Conservation (phyloP, 2,113 vertebrate genomes). For the Erythrolamprus reginae region DNA sequence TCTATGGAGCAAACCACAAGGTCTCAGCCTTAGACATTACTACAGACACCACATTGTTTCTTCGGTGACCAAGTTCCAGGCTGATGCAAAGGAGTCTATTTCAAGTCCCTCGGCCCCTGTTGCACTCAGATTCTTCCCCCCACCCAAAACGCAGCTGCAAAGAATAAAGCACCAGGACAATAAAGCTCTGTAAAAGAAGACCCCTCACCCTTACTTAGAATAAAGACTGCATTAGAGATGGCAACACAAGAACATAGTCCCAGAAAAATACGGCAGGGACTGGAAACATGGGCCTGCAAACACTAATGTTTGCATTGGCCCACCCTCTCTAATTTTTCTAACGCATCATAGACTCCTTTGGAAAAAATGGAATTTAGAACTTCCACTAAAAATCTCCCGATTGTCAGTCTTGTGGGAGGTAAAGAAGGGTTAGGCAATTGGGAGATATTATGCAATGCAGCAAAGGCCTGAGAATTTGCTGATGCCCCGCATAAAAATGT, state of each 20-base stretch:
- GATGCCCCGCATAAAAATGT: background rate
- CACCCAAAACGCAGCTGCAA: slow-evolving; percentile 4
- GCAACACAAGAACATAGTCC: background rate
- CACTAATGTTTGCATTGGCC: background rate
- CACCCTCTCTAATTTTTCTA: background rate
- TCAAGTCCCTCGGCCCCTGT: background rate
- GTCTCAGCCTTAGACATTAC: background rate
- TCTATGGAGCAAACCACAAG: background rate
- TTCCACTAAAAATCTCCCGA: background rate
- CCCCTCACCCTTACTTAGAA: background rate
- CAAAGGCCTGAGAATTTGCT: background rate
- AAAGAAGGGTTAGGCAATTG: background rate
- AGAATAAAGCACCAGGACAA: background rate
- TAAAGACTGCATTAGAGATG: background rate
- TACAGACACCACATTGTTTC: slow-evolving; percentile 16
- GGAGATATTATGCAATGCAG: background rate
- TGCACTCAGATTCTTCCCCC: background rate
- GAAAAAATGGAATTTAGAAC: background rate
- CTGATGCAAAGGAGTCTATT: slow-evolving; percentile 13
- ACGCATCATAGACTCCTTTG: background rate
- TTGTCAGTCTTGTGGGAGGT: background rate
- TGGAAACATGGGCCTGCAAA: background rate
- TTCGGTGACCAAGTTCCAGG: background rate
- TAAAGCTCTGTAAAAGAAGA: background rate
- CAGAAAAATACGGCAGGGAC: background rate